These are phyloP conservation scores for Gallinago paraguaiae DNA, from an alignment of 2,113 vertebrate genomes.

Conservation along the genomic window DNA sequence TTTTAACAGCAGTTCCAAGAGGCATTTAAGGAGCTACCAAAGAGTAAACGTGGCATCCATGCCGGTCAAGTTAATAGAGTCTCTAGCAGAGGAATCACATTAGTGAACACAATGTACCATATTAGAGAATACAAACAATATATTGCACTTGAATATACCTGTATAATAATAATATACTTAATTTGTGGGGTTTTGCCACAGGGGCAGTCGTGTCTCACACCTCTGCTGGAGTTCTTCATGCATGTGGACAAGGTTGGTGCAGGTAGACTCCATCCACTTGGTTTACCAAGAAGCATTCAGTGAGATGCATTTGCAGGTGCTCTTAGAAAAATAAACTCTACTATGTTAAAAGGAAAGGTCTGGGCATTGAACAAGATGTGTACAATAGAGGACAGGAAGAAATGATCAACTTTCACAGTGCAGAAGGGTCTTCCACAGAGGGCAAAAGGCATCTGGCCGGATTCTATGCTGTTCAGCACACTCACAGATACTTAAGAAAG, in stretches of 20 bases:
- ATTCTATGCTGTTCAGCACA: background rate
- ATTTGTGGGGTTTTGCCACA: background rate
- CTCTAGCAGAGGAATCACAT: background rate
- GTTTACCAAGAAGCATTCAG: background rate
- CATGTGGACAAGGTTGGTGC: background rate
- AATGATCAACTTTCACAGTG: background rate
- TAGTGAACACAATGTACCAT: background rate
- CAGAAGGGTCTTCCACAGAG: background rate
- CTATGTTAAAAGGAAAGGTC: background rate
- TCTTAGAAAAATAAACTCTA: background rate
- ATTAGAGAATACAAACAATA: background rate
- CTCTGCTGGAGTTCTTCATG: background rate
- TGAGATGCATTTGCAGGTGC: background rate
- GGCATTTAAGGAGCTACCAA: background rate
- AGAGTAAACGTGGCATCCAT: background rate
- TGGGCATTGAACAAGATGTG: background rate
- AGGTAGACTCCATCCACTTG: background rate
- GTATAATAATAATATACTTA: background rate
- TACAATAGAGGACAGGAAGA: background rate
- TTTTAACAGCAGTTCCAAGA: background rate
- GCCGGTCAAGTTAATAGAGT: background rate
- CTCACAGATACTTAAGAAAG: background rate
- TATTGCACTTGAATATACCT: background rate
- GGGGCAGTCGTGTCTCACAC: background rate
- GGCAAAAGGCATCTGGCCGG: background rate